Evolutionary conservation across 1,140 invertebrate species (phyloP).

Genomic region (Cotesia typhae): DNA sequence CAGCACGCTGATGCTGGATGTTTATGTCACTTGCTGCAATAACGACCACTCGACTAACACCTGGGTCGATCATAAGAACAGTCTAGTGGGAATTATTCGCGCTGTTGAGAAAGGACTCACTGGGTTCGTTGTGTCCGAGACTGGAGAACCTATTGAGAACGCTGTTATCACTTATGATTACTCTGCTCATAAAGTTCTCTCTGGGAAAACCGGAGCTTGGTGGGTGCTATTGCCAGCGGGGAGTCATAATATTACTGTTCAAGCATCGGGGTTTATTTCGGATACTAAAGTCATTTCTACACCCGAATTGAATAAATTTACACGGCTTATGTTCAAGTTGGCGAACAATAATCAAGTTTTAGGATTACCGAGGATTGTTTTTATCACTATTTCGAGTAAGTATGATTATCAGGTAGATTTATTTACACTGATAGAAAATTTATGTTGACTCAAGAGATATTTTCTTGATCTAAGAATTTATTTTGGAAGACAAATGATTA

Average conservation of each 20-base stretch:
- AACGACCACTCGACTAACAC: slow-evolving; percentile 48
- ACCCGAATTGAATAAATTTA: slow-evolving; percentile 53
- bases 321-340: slow-evolving; percentile 73
- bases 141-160: slow-evolving; percentile 69
- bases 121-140: slow-evolving; percentile 69
- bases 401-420: slow-evolving; percentile 28
- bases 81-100: slow-evolving; percentile 52
- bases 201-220: slow-evolving; percentile 69
- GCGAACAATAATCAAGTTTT: slow-evolving; percentile 72
- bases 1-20: slow-evolving; percentile 56
- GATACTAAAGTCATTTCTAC: slow-evolving; percentile 67
- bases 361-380: slow-evolving; percentile 77
- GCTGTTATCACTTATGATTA: slow-evolving; percentile 67
- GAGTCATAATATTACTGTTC: slow-evolving; percentile 67
- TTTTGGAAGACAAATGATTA: too few relatives aligned
- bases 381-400: slow-evolving; percentile 76
- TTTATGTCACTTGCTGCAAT: slow-evolving; percentile 61
- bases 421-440: too few relatives aligned
- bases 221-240: slow-evolving; percentile 68
- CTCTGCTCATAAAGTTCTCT: slow-evolving; percentile 59
- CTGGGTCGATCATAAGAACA: slow-evolving; percentile 55
- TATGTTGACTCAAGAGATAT: too few relatives aligned
- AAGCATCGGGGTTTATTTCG: slow-evolving; percentile 67
- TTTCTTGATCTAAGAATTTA: too few relatives aligned
- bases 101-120: slow-evolving; percentile 53